Conservation (phyloP, 1,140 invertebrate species). For the Lasioglossum baleicum region DNA sequence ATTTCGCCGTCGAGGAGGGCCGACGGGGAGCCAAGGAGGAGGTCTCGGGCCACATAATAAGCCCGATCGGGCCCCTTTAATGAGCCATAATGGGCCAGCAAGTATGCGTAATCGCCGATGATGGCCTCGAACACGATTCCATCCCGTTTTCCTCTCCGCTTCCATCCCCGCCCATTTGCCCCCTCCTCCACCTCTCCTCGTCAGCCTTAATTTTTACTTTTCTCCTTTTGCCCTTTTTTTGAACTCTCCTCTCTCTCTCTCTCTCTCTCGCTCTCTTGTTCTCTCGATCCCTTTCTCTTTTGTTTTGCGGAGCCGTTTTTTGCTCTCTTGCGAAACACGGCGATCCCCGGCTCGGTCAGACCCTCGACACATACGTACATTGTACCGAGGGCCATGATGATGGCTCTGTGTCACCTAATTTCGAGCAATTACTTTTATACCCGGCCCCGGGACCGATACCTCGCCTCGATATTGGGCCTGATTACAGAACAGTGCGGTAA, state of each 20-base stretch:
- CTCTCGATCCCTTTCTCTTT: not conserved
- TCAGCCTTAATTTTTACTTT: no score
- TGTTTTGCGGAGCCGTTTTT: no score
- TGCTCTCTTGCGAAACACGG: no score
- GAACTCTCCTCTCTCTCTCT: not conserved
- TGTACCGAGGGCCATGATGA: conserved; percentile 26
- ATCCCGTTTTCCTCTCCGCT: conserved; percentile 51
- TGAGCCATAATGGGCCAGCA: conserved; percentile 77
- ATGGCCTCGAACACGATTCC: conserved; percentile 63
- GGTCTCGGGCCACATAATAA: conserved; percentile 72
- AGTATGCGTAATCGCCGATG: conserved; percentile 76
- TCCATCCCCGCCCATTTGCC: conserved; percentile 1
- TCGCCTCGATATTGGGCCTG: conserved; percentile 19
- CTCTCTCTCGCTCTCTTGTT: no score
- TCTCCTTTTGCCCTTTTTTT: not conserved
- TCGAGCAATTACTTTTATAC: conserved; percentile 34
- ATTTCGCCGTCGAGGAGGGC: conserved; percentile 60
- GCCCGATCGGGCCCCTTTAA: conserved; percentile 76
- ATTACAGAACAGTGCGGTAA: conserved; percentile 41
- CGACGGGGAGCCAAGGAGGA: conserved; percentile 25
- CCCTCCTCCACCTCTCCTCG: not conserved
- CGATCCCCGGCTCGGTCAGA: not conserved
- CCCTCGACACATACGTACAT: not conserved
- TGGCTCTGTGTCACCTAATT: conserved; percentile 42
- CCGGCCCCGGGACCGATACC: not conserved